These are phyloP conservation scores for Arge pagana DNA, from an alignment of 2,888 invertebrate species.

Conservation along the genomic window DNA sequence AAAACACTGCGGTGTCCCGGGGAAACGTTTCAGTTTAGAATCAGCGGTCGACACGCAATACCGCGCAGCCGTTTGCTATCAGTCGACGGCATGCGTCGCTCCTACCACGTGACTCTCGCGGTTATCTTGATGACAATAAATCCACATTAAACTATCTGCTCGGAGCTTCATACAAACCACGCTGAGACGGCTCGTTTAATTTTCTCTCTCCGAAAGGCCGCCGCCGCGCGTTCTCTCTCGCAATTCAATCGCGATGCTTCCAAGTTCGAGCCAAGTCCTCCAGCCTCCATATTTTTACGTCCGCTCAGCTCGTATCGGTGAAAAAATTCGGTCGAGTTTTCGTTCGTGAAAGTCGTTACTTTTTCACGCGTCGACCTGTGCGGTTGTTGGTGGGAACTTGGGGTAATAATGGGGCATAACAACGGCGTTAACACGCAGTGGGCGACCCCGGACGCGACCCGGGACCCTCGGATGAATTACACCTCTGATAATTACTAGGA, in stretches of 20 bases:
- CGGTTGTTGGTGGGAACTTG: conserved; percentile 3
- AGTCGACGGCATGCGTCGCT: conserved; percentile 42
- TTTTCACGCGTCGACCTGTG: conserved; percentile 17
- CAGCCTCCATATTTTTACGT: too few species aligned
- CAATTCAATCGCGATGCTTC: too few species aligned
- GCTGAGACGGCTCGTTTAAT: conserved; percentile 38
- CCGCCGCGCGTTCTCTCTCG: too few species aligned
- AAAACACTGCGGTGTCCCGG: conserved; percentile 38
- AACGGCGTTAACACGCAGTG: conserved; percentile 57
- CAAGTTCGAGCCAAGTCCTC: background rate
- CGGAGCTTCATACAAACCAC: conserved; percentile 28
- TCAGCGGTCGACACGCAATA: conserved; percentile 26
- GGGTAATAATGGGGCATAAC: conserved; percentile 55
- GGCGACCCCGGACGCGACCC: conserved; percentile 53
- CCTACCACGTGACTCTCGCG: conserved; percentile 47
- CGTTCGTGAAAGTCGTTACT: conserved; percentile 3
- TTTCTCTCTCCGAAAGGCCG: conserved; percentile 30
- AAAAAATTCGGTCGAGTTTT: background rate
- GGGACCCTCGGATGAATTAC: conserved; percentile 53
- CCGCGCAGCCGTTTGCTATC: conserved; percentile 39
- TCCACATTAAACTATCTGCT: conserved; percentile 57
- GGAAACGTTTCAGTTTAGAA: conserved; percentile 28
- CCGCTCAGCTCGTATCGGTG: too few species aligned
- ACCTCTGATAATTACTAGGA: conserved; percentile 55
- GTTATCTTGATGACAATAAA: conserved; percentile 56